Percentiles rank a stretch among this genome's conserved stretches.
phyloP scores from a whole-genome alignment of 2,888 invertebrate species.

The Heterodera filipjevi region DNA sequence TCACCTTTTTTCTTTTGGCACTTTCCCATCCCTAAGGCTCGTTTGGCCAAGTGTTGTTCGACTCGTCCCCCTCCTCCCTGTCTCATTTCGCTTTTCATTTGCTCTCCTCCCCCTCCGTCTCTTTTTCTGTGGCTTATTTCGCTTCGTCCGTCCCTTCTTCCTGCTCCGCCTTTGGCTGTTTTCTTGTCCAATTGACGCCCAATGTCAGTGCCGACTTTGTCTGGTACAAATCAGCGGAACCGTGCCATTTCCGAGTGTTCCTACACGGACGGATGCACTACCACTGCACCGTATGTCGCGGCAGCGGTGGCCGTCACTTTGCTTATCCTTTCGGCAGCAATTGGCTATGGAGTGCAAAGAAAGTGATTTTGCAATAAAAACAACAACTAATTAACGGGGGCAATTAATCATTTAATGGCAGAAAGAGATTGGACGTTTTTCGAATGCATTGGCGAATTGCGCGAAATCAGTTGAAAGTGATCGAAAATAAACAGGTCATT shows the following conservation, averaged over 20 bases:
- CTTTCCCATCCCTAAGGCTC: not conserved
- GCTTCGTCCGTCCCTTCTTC: slow-evolving; percentile 28
- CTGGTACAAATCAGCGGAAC: slow-evolving; percentile 31
- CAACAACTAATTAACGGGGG: not conserved
- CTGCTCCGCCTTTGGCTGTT: slow-evolving; percentile 12
- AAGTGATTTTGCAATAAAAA: slow-evolving; percentile 26
- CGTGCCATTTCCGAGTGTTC: slow-evolving; percentile 39
- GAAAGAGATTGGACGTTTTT: slow-evolving; percentile 47
- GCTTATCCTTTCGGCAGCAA: slow-evolving; percentile 22
- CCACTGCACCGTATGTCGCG: slow-evolving; percentile 34
- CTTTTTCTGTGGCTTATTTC: slow-evolving; percentile 21
- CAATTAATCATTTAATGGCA: slow-evolving; percentile 24
- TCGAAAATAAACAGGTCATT: slow-evolving; percentile 54
- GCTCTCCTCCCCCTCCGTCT: slow-evolving; percentile 24
- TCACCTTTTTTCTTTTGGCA: slow-evolving; percentile 14
- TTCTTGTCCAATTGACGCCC: slow-evolving; percentile 10
- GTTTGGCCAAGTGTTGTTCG: slow-evolving; percentile 41
- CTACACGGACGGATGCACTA: slow-evolving; percentile 43
- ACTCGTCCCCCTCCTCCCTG: slow-evolving; percentile 27
- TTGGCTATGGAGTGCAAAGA: slow-evolving; percentile 36
- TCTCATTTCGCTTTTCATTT: slow-evolving; percentile 12
- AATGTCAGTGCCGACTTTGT: slow-evolving; percentile 11
- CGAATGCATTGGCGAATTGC: slow-evolving; percentile 58
- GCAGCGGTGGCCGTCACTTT: slow-evolving; percentile 32
- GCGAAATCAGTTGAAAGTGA: slow-evolving; percentile 54